Percentiles rank a stretch among this genome's conserved stretches.
phyloP scores from a whole-genome alignment of 2,888 invertebrate species.

The Anoplius nigerrimus region DNA sequence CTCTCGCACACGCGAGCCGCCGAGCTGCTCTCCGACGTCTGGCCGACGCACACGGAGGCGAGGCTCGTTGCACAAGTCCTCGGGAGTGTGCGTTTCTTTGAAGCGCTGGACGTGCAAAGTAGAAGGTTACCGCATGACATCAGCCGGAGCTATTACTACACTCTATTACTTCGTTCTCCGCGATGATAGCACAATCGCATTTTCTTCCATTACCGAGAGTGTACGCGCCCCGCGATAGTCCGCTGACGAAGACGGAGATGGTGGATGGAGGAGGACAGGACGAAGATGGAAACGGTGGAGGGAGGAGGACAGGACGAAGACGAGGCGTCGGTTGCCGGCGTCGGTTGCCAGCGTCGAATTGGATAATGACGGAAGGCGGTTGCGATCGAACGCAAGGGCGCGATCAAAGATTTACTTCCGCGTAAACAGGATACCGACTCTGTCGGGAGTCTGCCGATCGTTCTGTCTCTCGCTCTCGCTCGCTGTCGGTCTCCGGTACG shows the following conservation, averaged over 20 bases:
- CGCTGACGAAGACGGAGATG: not conserved
- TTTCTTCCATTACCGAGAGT: conserved; percentile 39
- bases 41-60: not conserved
- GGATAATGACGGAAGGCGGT: too few relatives aligned
- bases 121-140: conserved; percentile 62
- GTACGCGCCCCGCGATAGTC: not conserved
- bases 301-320: not conserved
- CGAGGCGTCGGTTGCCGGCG: too few relatives aligned
- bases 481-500: too few relatives aligned
- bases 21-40: too few relatives aligned
- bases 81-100: conserved; percentile 34
- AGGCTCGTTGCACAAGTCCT: conserved; percentile 1
- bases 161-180: conserved; percentile 50
- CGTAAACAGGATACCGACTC: too few relatives aligned
- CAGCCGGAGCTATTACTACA: conserved; percentile 55
- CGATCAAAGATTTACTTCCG: too few relatives aligned
- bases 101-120: conserved; percentile 55
- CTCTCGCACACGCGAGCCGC: not conserved
- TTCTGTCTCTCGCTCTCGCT: too few relatives aligned
- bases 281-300: not conserved
- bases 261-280: not conserved
- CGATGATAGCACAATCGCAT: conserved; percentile 47
- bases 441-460: too few relatives aligned
- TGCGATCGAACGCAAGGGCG: too few relatives aligned
- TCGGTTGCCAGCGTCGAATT: not conserved